A percentile compares a stretch with the other conserved stretches of the same genome.
phyloP scores from a whole-genome alignment of 2,888 invertebrate species.

The Limenitis camilla region DNA sequence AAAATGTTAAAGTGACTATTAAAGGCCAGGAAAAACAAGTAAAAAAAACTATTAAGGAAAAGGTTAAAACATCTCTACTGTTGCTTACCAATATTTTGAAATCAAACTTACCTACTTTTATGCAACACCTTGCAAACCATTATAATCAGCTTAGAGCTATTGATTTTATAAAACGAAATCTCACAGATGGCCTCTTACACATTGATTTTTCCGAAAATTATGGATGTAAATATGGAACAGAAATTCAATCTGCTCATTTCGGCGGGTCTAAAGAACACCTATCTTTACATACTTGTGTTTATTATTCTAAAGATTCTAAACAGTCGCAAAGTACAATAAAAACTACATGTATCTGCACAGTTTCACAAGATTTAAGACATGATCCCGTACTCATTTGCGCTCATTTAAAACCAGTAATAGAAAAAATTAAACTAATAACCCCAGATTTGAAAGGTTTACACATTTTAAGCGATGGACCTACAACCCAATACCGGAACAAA shows the following conservation, averaged over 20 bases:
- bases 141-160: not conserved
- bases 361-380: not conserved
- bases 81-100: no score
- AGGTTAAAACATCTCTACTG: no score
- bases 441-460: conserved; percentile 1
- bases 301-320: no score
- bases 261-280: no score
- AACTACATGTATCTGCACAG: not conserved
- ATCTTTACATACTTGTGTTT: no score
- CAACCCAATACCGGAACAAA: conserved; percentile 19
- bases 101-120: not conserved
- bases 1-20: no score
- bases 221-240: no score
- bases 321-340: no score
- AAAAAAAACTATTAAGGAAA: no score
- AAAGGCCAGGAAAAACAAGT: no score
- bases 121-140: not conserved
- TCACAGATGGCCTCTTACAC: not conserved
- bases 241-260: no score
- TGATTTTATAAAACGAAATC: not conserved
- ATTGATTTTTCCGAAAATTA: not conserved
- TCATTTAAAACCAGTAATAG: conserved; percentile 1
- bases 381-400: not conserved
- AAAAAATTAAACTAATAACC: conserved; percentile 1
- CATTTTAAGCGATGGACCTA: conserved; percentile 14